phyloP scores from a whole-genome alignment of 2,797 vertebrate genomes.

The Semaprochilodus insignis region DNA sequence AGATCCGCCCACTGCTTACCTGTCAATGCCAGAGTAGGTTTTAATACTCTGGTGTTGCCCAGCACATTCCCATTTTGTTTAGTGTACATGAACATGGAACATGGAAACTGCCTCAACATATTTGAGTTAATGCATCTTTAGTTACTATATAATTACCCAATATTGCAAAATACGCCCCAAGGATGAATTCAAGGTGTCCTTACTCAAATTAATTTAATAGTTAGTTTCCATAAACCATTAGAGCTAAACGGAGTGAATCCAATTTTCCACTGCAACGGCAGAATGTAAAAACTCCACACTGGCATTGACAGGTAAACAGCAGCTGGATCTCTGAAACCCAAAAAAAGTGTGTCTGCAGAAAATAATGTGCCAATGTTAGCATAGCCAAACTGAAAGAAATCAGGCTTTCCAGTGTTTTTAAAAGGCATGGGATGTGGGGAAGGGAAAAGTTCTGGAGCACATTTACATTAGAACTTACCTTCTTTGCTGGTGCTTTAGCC shows the following conservation, averaged over 20 bases:
- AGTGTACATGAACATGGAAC: not conserved
- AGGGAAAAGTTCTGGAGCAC: not conserved
- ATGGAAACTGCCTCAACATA: not conserved
- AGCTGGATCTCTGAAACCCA: constrained; percentile 4
- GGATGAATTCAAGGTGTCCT: not conserved
- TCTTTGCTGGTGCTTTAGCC: constrained; percentile 61
- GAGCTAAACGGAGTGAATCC: not conserved
- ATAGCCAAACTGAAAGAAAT: not conserved
- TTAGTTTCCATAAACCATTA: constrained; percentile 1
- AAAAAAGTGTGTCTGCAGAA: not conserved
- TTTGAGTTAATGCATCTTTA: not conserved
- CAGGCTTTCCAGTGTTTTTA: not conserved
- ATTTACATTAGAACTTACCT: not conserved
- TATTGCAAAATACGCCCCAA: not conserved
- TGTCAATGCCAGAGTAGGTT: not conserved
- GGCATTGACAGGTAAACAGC: constrained; percentile 20
- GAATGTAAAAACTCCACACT: not conserved
- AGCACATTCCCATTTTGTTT: not conserved
- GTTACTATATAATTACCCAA: not conserved
- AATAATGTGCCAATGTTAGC: not conserved
- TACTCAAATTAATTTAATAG: not conserved
- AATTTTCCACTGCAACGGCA: not conserved
- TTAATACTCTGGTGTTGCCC: not conserved
- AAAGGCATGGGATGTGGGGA: not conserved
- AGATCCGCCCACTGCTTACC: constrained; percentile 6